Evolutionary conservation across 2,797 vertebrate species (phyloP).

Genomic region (Myotis vivesi): DNA sequence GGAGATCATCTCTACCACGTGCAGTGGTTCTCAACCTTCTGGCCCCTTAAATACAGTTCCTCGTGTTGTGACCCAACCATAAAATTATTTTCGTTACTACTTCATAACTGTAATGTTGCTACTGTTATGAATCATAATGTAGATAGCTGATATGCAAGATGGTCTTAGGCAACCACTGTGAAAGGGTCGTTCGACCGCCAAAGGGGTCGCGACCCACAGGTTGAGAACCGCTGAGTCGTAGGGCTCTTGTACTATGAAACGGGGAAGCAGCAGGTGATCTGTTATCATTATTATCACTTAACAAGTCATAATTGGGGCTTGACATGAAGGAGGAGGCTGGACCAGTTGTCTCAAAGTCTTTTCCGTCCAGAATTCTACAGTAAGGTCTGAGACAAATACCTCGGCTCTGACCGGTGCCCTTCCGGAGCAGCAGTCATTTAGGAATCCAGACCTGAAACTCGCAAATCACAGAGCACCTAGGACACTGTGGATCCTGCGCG

Average conservation of each 20-base stretch:
- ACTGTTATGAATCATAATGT: no score
- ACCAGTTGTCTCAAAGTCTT: not conserved
- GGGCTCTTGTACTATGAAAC: not conserved
- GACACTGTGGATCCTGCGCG: not conserved
- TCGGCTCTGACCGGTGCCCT: not conserved
- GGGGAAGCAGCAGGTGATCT: not conserved
- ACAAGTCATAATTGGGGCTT: conserved; percentile 13
- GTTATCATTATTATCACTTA: not conserved
- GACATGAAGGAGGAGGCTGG: not conserved
- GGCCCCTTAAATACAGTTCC: no score
- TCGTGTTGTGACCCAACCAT: no score
- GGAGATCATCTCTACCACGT: not conserved
- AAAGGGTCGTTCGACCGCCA: no score
- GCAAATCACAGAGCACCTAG: rapidly evolving
- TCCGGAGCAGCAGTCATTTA: rapidly evolving
- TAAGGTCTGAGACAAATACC: not conserved
- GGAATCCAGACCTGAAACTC: rapidly evolving
- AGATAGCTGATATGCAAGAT: no score
- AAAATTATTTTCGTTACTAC: no score
- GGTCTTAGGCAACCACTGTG: no score
- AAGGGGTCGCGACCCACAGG: no score
- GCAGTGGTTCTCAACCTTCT: no score
- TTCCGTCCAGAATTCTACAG: not conserved
- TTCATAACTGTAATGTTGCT: no score
- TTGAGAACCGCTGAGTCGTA: no score